These are phyloP conservation scores for Helicolenus hilgendorfi DNA, from an alignment of 2,797 vertebrate species.

Conservation along the genomic window DNA sequence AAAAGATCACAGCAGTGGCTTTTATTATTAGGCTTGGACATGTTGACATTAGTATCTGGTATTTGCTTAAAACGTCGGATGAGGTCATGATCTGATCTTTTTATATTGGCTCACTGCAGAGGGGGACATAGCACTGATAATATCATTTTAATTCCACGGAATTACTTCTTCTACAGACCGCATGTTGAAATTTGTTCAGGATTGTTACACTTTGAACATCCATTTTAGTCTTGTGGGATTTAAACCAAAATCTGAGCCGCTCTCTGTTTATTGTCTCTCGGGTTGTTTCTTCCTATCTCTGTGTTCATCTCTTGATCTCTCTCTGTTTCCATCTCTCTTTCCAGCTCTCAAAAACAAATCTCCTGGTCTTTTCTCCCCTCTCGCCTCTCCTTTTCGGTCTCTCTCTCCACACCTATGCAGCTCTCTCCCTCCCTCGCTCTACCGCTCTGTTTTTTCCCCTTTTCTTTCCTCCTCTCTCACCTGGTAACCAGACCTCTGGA, in stretches of 20 bases:
- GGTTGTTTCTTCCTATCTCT: conserved; percentile 49
- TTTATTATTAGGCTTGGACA: neutral
- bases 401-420: conserved; percentile 79
- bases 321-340: conserved; percentile 8
- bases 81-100: neutral
- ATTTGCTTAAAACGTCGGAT: conserved; percentile 21
- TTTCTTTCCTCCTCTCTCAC: conserved; percentile 85
- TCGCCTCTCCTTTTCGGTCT: conserved; percentile 34
- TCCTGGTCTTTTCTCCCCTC: conserved; percentile 44
- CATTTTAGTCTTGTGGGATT: conserved; percentile 29
- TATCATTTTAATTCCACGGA: conserved; percentile 30
- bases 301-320: conserved; percentile 50
- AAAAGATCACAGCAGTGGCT: conserved; percentile 9
- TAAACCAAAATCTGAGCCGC: conserved; percentile 44
- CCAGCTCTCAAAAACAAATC: conserved; percentile 39
- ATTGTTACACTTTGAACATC: conserved; percentile 35
- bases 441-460: conserved; percentile 68
- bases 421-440: conserved; percentile 41
- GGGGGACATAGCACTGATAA: neutral
- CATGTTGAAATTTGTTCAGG: conserved; percentile 10
- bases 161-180: conserved; percentile 22
- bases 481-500: conserved; percentile 90
- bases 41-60: conserved; percentile 9
- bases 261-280: conserved; percentile 60
- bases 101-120: conserved; percentile 13